A percentile compares a stretch with the other conserved stretches of the same genome.
Conservation (phyloP, 2,888 invertebrate species). For the Bellardia pandia region DNA sequence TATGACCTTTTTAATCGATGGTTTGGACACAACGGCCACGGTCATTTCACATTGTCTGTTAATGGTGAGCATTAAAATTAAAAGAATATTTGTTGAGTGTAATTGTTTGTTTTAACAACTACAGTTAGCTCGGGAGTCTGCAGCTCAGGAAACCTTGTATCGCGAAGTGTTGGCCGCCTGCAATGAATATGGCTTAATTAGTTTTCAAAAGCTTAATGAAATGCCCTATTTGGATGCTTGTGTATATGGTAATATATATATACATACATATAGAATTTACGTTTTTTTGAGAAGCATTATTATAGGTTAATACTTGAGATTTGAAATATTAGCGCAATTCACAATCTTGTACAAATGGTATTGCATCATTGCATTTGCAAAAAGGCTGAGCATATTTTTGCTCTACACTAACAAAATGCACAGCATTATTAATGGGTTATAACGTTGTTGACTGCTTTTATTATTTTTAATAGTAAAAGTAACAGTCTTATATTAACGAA, state of each 20-base stretch:
- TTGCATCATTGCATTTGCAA: too few species aligned
- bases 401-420: too few species aligned
- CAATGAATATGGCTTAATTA: constrained; percentile 75
- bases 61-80: constrained; percentile 75
- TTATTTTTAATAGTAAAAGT: too few species aligned
- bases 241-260: constrained; percentile 78
- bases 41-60: constrained; percentile 80
- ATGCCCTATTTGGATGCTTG: constrained; percentile 82
- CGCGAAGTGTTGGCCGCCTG: constrained; percentile 76
- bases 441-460: too few species aligned
- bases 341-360: too few species aligned
- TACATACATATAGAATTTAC: not conserved
- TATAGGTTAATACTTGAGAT: too few species aligned
- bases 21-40: constrained; percentile 82
- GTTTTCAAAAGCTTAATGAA: constrained; percentile 79
- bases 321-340: too few species aligned
- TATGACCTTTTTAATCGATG: constrained; percentile 83
- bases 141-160: constrained; percentile 78
- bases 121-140: constrained; percentile 79
- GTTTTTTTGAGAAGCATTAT: too few species aligned
- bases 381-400: too few species aligned
- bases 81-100: not conserved
- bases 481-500: too few species aligned
- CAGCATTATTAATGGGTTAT: too few species aligned
- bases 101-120: not conserved